phyloP scores from a whole-genome alignment of 1,140 invertebrate genomes.

The Tribolium castaneum region DNA sequence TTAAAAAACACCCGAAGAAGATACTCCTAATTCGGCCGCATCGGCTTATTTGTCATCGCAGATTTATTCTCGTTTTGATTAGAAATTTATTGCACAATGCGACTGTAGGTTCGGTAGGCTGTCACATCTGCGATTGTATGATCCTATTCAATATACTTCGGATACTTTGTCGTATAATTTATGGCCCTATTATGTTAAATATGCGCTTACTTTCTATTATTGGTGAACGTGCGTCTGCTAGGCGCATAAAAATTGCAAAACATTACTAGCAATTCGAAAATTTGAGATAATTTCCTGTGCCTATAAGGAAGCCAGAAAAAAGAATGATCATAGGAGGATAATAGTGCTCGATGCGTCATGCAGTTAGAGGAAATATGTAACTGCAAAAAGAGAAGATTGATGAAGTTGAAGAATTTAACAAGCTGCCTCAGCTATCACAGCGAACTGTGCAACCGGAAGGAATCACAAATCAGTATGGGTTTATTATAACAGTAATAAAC shows the following conservation, averaged over 20 bases:
- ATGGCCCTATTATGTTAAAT: constrained; percentile 32
- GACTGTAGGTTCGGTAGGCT: constrained; percentile 20
- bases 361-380: neutral
- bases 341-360: neutral
- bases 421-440: neutral
- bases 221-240: neutral
- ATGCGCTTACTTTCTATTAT: constrained; percentile 20
- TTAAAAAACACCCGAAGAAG: neutral
- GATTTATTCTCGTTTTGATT: constrained; percentile 22
- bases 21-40: neutral
- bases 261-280: neutral
- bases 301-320: neutral
- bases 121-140: constrained; percentile 23
- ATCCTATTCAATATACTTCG: constrained; percentile 26
- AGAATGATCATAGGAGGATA: neutral
- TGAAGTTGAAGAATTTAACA: neutral
- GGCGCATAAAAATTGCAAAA: neutral
- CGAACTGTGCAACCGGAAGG: neutral
- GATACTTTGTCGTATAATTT: constrained; percentile 29
- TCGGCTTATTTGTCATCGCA: constrained; percentile 4
- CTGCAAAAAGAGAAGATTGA: neutral
- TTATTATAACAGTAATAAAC: neutral
- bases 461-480: neutral
- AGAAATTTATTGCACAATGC: constrained; percentile 26
- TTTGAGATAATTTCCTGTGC: neutral